A percentile compares a stretch with the other conserved stretches of the same genome.
Conservation (phyloP, 2,113 vertebrate genomes). For the Procapra przewalskii region DNA sequence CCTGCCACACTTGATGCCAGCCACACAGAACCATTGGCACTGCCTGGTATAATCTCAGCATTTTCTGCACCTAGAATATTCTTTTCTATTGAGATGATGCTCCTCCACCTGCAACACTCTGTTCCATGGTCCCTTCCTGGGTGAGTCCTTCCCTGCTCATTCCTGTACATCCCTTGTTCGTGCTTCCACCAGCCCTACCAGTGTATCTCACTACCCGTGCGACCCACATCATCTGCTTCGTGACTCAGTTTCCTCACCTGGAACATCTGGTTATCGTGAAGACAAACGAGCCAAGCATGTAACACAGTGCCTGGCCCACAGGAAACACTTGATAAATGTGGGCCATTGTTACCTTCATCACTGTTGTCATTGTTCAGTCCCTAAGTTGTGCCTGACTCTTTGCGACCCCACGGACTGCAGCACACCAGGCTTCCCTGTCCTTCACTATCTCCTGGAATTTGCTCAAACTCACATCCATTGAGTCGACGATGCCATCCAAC, state of each 20-base stretch:
- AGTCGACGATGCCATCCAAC: background rate
- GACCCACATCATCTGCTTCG: background rate
- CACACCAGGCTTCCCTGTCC: background rate
- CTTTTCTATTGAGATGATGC: background rate
- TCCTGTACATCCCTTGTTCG: background rate
- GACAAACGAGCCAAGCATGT: background rate
- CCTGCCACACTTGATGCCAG: background rate
- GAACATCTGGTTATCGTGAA: background rate
- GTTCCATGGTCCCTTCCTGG: background rate
- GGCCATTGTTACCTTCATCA: background rate
- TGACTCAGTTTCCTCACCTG: background rate
- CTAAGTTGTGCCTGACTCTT: background rate
- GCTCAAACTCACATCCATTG: background rate
- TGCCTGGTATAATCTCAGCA: accelerated
- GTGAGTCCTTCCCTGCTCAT: background rate
- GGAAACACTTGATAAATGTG: background rate
- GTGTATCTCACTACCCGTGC: background rate
- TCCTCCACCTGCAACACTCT: background rate
- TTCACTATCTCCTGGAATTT: background rate
- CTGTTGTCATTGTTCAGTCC: background rate
- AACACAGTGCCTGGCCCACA: background rate
- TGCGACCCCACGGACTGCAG: background rate
- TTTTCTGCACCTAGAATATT: background rate
- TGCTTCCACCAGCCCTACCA: background rate
- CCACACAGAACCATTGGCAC: accelerated